These are phyloP conservation scores for Schizotus pectinicornis DNA, from an alignment of 2,888 invertebrate genomes.

Conservation along the genomic window DNA sequence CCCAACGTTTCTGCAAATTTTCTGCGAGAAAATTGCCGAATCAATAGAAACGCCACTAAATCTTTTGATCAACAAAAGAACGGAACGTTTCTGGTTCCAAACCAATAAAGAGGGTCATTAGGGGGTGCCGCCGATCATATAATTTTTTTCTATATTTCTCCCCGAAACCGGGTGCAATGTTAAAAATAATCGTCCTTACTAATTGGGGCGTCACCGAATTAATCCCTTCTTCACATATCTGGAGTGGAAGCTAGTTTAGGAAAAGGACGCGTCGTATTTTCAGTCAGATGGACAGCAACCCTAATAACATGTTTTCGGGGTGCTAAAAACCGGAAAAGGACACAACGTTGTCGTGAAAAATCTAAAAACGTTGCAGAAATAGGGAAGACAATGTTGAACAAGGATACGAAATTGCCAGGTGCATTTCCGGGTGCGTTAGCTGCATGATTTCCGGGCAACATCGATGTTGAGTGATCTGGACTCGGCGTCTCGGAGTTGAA, in stretches of 20 bases:
- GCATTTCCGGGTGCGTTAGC: too few species aligned
- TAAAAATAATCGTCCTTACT: conserved; percentile 12
- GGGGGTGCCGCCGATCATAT: too few species aligned
- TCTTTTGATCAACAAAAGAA: neutral
- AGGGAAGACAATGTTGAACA: too few species aligned
- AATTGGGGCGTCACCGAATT: conserved; percentile 12
- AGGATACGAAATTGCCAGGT: too few species aligned
- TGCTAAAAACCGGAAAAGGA: too few species aligned
- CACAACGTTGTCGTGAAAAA: too few species aligned
- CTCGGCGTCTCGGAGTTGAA: too few species aligned
- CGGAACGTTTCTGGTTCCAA: neutral
- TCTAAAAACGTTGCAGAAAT: too few species aligned
- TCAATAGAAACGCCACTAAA: conserved; percentile 1
- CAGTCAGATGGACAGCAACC: neutral
- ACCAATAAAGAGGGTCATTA: neutral
- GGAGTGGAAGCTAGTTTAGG: conserved; percentile 7
- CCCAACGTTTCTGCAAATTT: neutral
- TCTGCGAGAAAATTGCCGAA: neutral
- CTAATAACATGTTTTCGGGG: too few species aligned
- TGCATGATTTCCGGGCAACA: too few species aligned
- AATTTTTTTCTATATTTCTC: conserved; percentile 1
- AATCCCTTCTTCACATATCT: conserved; percentile 12
- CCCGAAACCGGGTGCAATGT: neutral
- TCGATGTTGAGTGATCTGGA: too few species aligned
- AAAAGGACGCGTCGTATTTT: neutral